Evolutionary conservation across 1,140 invertebrate species (phyloP).

Genomic region (Hetaerina americana): DNA sequence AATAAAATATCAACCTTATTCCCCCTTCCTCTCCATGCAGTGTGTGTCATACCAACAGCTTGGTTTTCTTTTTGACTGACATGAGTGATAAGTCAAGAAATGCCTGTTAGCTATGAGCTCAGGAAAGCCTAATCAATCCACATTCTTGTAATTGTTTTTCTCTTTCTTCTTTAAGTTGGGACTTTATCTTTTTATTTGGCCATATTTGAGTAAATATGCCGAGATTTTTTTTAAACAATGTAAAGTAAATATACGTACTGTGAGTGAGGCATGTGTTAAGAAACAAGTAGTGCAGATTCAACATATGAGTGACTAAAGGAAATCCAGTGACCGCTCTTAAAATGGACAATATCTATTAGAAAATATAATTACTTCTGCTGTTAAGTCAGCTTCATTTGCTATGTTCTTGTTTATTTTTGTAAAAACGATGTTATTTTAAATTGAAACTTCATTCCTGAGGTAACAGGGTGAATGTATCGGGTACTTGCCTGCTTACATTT

Average conservation of each 20-base stretch:
- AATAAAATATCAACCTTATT: not conserved
- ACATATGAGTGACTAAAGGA: not conserved
- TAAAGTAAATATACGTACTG: not conserved
- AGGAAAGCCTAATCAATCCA: not conserved
- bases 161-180: not conserved
- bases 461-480: not conserved
- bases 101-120: not conserved
- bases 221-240: not conserved
- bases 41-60: too few relatives aligned
- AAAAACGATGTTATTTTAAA: not conserved
- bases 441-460: not conserved
- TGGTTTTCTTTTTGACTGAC: not conserved
- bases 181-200: not conserved
- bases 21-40: not conserved
- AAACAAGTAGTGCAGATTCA: not conserved
- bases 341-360: not conserved
- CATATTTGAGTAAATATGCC: not conserved
- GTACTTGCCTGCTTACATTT: not conserved
- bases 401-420: not conserved
- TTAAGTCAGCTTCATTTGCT: not conserved
- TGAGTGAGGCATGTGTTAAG: not conserved
- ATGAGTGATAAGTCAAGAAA: not conserved
- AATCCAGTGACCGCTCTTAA: not conserved
- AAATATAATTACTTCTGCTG: not conserved
- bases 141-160: too few relatives aligned